Percentiles rank a stretch among this genome's conserved stretches.
These are phyloP conservation scores for Macaria notata DNA, from an alignment of 2,888 invertebrate genomes.

Conservation along the genomic window DNA sequence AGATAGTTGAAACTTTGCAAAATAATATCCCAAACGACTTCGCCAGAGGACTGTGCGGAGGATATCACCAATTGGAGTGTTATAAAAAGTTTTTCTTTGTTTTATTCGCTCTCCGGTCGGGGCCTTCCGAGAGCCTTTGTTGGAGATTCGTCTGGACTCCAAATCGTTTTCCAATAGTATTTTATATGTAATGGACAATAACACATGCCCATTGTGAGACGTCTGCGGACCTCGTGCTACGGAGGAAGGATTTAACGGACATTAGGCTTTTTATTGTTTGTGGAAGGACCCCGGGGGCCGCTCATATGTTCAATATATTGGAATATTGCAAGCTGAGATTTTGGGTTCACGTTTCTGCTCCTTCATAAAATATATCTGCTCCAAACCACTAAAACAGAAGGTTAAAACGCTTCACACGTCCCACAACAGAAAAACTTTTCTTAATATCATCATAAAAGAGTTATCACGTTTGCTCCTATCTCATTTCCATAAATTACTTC, in stretches of 20 bases:
- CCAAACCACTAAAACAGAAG: too few species aligned
- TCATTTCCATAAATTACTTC: conserved; percentile 31
- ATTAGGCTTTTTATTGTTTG: conserved; percentile 27
- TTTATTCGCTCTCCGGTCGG: conserved; percentile 49
- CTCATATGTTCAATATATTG: too few species aligned
- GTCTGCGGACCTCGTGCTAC: conserved; percentile 40
- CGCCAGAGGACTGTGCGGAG: conserved; percentile 35
- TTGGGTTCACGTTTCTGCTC: too few species aligned
- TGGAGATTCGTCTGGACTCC: conserved; percentile 55
- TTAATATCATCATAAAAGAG: conserved; percentile 8
- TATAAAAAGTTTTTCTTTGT: conserved; percentile 74
- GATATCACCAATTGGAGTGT: conserved; percentile 56
- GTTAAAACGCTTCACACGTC: too few species aligned
- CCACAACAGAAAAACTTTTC: background rate
- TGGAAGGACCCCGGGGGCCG: conserved; percentile 4
- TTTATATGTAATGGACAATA: conserved; percentile 72
- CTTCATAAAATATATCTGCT: too few species aligned
- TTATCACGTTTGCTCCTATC: conserved; percentile 21
- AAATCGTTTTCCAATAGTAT: conserved; percentile 77
- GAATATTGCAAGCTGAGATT: too few species aligned
- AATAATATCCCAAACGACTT: conserved; percentile 34
- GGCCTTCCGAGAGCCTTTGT: conserved; percentile 41
- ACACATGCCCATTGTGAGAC: conserved; percentile 56
- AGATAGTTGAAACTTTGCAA: conserved; percentile 25
- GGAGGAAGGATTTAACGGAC: conserved; percentile 33